Evolutionary conservation across 2,888 invertebrate genomes (phyloP), one percentile per base, ranked within the genome.

Genomic region (Unio pictorum): DNA sequence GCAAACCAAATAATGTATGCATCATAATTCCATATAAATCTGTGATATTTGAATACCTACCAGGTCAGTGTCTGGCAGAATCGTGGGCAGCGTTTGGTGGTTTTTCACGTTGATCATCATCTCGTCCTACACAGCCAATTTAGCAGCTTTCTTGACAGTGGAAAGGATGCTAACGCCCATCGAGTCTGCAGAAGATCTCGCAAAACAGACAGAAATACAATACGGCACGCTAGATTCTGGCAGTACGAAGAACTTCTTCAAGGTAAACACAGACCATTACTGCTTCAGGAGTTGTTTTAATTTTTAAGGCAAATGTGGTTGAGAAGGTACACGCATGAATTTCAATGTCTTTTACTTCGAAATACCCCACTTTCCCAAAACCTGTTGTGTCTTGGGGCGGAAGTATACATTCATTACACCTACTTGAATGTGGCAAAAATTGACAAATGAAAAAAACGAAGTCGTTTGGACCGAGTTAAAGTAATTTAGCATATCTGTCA

Each of bases 31-130:
- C 11, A 45, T 63, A 54, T 45, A 23, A n/a, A 18, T 63, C n/a
- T 45, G 20, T 30, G 34, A 26, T 55, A 18, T 55, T 60, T 69
- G 3, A 20, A 7, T 34, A 59, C n/a, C 34, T 71, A 55, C 8
- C 73, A 93, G 95, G 88, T 95, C 95, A 3, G 93, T 96, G 80
- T 96, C 96, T 0, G 97, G 97, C 6, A 93, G 99, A 71, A 98
- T 99, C 85, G 99, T 98, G 1, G 98, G 98, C 55, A 96, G 97
- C 65, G 98, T 98, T 2, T 99, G 99, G 99, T 99, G 99, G 98
- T 99, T 99, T 91, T 99, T 99, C 91, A 99, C 99, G 0, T 92
- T 99, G 79, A 99, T 99, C 87, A 93, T 99, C 69, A 97, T 98
- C 76, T 98, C 98, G 69, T 98, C 98, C 30, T 99, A 99, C 91